Evolutionary conservation across 2,113 vertebrate genomes (phyloP).

Genomic region (Neodontobutis hainanensis): DNA sequence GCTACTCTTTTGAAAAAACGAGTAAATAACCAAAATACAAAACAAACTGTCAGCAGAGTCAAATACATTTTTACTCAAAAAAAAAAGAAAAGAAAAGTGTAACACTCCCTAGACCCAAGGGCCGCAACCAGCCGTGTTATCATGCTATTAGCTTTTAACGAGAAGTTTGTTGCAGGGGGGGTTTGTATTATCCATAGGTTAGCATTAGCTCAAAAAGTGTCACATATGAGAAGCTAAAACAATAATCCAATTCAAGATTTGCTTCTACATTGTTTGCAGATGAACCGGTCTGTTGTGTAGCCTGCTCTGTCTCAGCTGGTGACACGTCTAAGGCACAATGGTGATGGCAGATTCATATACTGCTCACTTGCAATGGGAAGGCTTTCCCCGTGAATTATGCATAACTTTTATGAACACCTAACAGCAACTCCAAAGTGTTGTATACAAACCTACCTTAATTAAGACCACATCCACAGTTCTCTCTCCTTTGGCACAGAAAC

Average conservation of each 20-base stretch:
- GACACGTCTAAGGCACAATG: conserved; percentile 1
- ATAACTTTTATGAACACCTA: background rate
- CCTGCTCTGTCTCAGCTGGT: background rate
- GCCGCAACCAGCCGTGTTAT: background rate
- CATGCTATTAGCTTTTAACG: background rate
- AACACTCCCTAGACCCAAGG: background rate
- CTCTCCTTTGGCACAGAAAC: conserved; percentile 86
- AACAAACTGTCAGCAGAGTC: too few species aligned
- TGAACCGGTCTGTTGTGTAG: too few species aligned
- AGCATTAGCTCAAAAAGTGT: conserved; percentile 6
- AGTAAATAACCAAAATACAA: background rate
- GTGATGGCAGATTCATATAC: background rate
- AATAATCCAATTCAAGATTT: too few species aligned
- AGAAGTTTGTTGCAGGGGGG: background rate
- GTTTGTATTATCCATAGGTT: background rate
- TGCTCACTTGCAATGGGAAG: background rate
- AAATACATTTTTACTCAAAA: too few species aligned
- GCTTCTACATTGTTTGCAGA: too few species aligned
- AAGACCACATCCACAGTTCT: conserved; percentile 87
- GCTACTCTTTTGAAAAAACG: background rate
- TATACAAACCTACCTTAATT: conserved; percentile 82
- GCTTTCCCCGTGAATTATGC: background rate
- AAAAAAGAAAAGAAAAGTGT: too few species aligned
- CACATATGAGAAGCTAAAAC: too few species aligned
- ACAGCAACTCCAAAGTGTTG: background rate